Evolutionary conservation across 2,797 vertebrate genomes (phyloP).

Genomic region (Yasuhikotakia modesta): DNA sequence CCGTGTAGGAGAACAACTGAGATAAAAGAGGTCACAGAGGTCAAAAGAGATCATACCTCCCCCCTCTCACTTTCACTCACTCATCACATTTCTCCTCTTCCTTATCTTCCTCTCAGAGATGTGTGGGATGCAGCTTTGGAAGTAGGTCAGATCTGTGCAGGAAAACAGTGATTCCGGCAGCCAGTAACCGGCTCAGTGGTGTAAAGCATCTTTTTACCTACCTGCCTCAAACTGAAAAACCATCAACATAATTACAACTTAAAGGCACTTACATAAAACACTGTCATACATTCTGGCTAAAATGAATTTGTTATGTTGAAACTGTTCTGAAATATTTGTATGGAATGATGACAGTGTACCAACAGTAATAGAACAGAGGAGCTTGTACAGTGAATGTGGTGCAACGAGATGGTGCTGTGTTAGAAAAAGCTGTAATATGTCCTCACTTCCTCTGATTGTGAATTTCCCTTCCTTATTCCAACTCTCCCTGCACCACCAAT

Average conservation of each 20-base stretch:
- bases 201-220: conserved; percentile 33
- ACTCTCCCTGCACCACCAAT: conserved; percentile 27
- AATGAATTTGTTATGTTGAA: too few species aligned
- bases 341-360: conserved; percentile 13
- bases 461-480: conserved; percentile 35
- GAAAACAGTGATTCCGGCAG: conserved; percentile 51
- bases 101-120: conserved; percentile 47
- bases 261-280: background rate
- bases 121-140: conserved; percentile 58
- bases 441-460: conserved; percentile 51
- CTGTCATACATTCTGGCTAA: background rate
- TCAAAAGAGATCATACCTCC: background rate
- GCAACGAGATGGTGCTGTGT: conserved; percentile 37
- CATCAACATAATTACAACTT: conserved; percentile 6
- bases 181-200: conserved; percentile 36
- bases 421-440: conserved; percentile 33
- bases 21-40: too few species aligned
- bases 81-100: conserved; percentile 20
- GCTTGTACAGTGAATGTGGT: conserved; percentile 1
- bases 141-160: conserved; percentile 61
- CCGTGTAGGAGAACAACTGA: background rate
- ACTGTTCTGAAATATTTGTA: too few species aligned
- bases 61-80: conserved; percentile 4
- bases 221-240: conserved; percentile 2
- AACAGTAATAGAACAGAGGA: conserved; percentile 7